Percentiles rank a stretch among this genome's conserved stretches.
Evolutionary conservation across 1,140 invertebrate genomes (phyloP).

Genomic region (Tetranychus urticae): DNA sequence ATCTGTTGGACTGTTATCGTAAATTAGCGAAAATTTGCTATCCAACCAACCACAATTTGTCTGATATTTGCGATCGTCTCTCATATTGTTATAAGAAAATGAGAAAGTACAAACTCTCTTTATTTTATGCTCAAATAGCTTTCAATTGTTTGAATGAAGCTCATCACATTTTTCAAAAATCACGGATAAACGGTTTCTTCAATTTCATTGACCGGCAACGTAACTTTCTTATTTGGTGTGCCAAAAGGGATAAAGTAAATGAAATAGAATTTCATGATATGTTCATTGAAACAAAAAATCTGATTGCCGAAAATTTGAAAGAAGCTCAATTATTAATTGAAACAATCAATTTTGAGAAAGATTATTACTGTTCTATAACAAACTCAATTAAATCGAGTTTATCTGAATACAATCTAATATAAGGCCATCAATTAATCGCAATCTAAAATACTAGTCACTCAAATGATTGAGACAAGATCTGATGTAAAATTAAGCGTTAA

Average conservation of each 20-base stretch:
- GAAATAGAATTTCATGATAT: too few species aligned
- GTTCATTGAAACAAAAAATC: too few species aligned
- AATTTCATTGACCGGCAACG: neutral
- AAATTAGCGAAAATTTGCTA: neutral
- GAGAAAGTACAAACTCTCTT: neutral
- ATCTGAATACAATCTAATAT: too few species aligned
- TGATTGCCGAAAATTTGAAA: too few species aligned
- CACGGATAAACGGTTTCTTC: neutral
- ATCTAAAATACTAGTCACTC: too few species aligned
- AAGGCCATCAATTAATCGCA: too few species aligned
- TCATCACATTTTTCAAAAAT: neutral
- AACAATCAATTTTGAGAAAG: too few species aligned
- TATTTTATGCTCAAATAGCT: neutral
- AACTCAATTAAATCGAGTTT: too few species aligned
- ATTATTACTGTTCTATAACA: too few species aligned
- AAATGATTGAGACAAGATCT: too few species aligned
- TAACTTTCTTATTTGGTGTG: neutral
- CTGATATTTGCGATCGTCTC: neutral
- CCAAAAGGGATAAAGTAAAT: neutral
- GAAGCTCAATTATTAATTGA: too few species aligned
- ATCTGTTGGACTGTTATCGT: neutral
- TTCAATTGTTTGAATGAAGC: neutral
- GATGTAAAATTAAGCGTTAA: too few species aligned
- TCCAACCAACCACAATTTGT: neutral
- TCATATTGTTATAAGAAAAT: neutral